A percentile compares a stretch with the other conserved stretches of the same genome.
Conservation (phyloP, 2,797 vertebrate genomes). For the Borostomias antarcticus region DNA sequence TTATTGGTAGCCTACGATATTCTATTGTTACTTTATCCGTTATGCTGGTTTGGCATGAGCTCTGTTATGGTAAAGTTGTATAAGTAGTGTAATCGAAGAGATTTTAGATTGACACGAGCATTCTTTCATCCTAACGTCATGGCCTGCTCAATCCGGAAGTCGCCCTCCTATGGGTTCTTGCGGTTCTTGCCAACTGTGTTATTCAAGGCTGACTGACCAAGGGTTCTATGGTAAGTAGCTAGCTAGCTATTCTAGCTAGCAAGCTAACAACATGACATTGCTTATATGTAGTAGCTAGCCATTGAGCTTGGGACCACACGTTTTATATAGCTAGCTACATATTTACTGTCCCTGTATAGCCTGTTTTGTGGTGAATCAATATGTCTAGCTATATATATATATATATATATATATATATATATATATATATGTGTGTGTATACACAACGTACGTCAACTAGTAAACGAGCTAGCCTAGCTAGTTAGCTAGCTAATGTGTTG, state of each 20-base stretch:
- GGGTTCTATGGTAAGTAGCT: slow-evolving; percentile 5
- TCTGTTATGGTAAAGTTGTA: too few relatives aligned
- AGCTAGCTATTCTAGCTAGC: not conserved
- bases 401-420: too few relatives aligned
- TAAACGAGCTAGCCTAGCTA: too few relatives aligned
- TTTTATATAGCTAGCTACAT: not conserved
- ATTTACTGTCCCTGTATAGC: not conserved
- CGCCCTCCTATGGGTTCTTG: not conserved
- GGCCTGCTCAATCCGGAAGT: not conserved
- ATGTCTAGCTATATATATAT: too few relatives aligned
- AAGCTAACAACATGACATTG: not conserved
- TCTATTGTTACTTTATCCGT: too few relatives aligned
- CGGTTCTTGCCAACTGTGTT: not conserved
- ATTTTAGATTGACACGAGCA: not conserved
- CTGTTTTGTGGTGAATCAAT: not conserved
- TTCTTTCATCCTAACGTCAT: not conserved
- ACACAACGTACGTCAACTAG: too few relatives aligned
- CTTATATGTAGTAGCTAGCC: not conserved
- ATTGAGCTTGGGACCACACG: not conserved
- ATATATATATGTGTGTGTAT: too few relatives aligned
- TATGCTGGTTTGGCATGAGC: too few relatives aligned
- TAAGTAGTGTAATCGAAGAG: too few relatives aligned
- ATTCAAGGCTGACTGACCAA: slow-evolving; percentile 11
- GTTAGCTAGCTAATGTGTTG: too few relatives aligned
- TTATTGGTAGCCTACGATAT: not conserved